A percentile compares a stretch with the other conserved stretches of the same genome.
phyloP scores from a whole-genome alignment of 2,113 vertebrate genomes.

The Variabilichromis moorii region DNA sequence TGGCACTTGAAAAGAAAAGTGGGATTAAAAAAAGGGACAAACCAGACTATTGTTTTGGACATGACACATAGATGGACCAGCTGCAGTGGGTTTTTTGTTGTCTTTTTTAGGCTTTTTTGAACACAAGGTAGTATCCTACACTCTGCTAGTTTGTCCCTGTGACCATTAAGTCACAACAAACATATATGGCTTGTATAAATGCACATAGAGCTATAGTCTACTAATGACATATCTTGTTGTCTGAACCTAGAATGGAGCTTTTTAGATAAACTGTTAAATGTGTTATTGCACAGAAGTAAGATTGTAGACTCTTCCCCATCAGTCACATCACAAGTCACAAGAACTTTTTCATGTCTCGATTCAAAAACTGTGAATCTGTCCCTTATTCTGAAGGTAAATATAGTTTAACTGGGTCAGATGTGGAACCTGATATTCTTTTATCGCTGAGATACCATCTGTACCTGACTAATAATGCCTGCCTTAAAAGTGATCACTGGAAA shows the following conservation, averaged over 20 bases:
- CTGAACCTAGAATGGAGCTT: background rate
- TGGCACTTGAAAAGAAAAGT: background rate
- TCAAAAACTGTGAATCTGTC: background rate
- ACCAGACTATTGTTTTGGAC: background rate
- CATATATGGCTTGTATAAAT: background rate
- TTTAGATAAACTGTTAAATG: background rate
- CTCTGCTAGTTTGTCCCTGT: background rate
- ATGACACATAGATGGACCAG: background rate
- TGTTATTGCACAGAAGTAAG: background rate
- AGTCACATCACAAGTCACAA: background rate
- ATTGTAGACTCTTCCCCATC: background rate
- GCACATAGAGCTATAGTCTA: background rate
- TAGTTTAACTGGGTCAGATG: slow-evolving; percentile 1
- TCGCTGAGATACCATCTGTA: background rate
- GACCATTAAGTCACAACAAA: background rate
- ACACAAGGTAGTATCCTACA: background rate
- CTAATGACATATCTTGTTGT: background rate
- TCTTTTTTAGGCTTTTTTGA: background rate
- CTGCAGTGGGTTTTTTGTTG: background rate
- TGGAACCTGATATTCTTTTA: background rate
- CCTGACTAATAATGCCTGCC: background rate
- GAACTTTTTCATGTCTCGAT: background rate
- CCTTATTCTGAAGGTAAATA: background rate
- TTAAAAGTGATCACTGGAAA: background rate
- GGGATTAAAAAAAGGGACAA: background rate